Evolutionary conservation across 2,113 vertebrate genomes (phyloP), one percentile per base, ranked within the genome.

Genomic region (Psittacus erithacus): DNA sequence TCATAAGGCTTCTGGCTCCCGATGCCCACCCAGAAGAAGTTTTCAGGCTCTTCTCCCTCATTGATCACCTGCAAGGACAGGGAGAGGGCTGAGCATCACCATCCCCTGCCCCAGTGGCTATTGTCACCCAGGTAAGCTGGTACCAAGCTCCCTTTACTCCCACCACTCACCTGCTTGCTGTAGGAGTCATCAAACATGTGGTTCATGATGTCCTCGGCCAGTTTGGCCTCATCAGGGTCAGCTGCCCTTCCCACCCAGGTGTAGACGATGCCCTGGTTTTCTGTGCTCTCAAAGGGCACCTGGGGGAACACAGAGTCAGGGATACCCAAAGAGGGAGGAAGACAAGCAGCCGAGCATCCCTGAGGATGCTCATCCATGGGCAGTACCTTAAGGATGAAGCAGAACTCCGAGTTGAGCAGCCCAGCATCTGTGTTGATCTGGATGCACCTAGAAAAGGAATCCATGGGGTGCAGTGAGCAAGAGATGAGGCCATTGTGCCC

Each of bases 1-100:
- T 99, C 99, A 0, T 99, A 99, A 10, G 97, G 93, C 90, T 99
- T 99, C 98, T 99, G 99, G 41, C 98, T 98, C 20, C 99, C 99
- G 1, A 99, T 99, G 78, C 99, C 99, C 7, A 99, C 99, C 99
- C 99, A 99, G 98, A 99, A 99, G 97, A 99, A 99, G 97, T 99
- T 99, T 95, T 99, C 99, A 0, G 99, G 99, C 95, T 99, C 99
- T 92, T 99, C 99, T 3, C 99, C 99, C 92, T 99, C 99, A 0
- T 99, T 99, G 87, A 99, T 99, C 20, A 99, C 99, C 99, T 99
- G 79, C 0, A 3, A 83, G 19, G 20, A 18, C 65, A 35, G 17
- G 11, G 65, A 25, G 20, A 38, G 33, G 22, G 47, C 71, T 83
- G 46, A 93, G 75, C 2, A 0, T 3, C 10, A 28, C 35, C 1